Conservation (phyloP, 2,113 vertebrate genomes). For the Embiotoca jacksoni region DNA sequence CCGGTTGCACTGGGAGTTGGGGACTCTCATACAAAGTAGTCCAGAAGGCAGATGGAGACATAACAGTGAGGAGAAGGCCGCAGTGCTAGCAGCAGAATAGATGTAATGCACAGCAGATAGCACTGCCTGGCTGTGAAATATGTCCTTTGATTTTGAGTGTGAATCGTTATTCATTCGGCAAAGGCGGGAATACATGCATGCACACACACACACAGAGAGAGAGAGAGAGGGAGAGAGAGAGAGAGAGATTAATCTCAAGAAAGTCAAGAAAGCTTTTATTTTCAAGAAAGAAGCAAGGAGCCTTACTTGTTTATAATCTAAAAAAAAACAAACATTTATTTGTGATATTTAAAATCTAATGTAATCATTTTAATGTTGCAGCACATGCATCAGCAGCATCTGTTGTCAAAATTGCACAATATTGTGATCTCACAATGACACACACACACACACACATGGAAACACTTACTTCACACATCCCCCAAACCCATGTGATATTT, state of each 20-base stretch:
- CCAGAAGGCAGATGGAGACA: constrained; percentile 49
- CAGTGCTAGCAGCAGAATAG: constrained; percentile 35
- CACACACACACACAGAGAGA: not conserved
- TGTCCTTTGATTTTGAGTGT: constrained; percentile 47
- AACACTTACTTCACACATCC: not conserved
- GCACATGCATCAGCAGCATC: not conserved
- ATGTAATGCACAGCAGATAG: constrained; percentile 41
- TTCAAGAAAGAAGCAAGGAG: not conserved
- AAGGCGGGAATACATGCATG: not conserved
- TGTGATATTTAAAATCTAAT: not conserved
- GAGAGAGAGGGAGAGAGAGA: not conserved
- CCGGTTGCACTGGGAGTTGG: constrained; percentile 40
- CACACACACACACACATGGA: not conserved
- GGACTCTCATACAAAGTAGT: constrained; percentile 44
- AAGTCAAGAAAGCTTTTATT: not conserved
- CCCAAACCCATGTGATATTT: not conserved
- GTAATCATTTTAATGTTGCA: not conserved
- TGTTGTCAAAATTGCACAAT: constrained; percentile 5
- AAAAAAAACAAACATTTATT: not conserved
- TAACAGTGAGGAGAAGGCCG: constrained; percentile 41
- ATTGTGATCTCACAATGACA: not conserved
- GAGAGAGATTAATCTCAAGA: not conserved
- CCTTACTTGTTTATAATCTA: not conserved
- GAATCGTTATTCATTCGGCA: not conserved
- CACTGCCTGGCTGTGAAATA: constrained; percentile 27